Evolutionary conservation across 23 tunicate genomes (phyloP), one percentile per base, ranked within the genome.

Genomic region (Trididemnum clinides): DNA sequence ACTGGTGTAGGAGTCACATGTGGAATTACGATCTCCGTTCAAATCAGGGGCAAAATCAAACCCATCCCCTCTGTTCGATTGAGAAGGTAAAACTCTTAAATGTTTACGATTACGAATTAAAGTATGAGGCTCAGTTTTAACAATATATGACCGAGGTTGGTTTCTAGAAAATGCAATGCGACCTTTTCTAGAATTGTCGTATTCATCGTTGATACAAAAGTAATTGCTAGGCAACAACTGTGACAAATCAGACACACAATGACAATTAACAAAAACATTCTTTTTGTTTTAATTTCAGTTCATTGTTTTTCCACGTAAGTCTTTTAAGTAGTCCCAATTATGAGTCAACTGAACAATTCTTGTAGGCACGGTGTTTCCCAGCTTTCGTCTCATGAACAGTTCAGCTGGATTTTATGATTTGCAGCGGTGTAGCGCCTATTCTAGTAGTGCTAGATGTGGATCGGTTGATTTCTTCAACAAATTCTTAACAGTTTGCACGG

Each of bases 401-500:
- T 74, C 80, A 30, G 83, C 83, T 10, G 83, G 66, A 78, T 36
- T 78, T 3, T 7, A 78, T 2, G 30, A 6, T 28, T 23, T 28
- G 22, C 38, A 78, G 38, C 28, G 83, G 83, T 25, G 83, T 51
- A 5, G 66, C 25, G 2, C 85, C 51, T 81, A 62, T 1, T 74
- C 22, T 15, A 81, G 51, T 51, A 81, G 15, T 3, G 75, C 85
- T 29, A 62, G n/a, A 21, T 81, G 64, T 18, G 85, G 85, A 64
- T 81, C 85, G 7, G 32, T 64, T 35, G 84, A 57, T 21, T 86
- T 86, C 28, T 63, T 86, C 12, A 86, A 33, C 21, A 86, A 39
- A 19, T 58, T 63, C 77, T 86, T 86, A 51, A 63, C 39, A 26
- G 90, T 76, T 28, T 86, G 83, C 18, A 86, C 90, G 4, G 50